A percentile compares a stretch with the other conserved stretches of the same genome.
Evolutionary conservation across 2,113 vertebrate species (phyloP).

Genomic region (Thinocorus orbignyianus): DNA sequence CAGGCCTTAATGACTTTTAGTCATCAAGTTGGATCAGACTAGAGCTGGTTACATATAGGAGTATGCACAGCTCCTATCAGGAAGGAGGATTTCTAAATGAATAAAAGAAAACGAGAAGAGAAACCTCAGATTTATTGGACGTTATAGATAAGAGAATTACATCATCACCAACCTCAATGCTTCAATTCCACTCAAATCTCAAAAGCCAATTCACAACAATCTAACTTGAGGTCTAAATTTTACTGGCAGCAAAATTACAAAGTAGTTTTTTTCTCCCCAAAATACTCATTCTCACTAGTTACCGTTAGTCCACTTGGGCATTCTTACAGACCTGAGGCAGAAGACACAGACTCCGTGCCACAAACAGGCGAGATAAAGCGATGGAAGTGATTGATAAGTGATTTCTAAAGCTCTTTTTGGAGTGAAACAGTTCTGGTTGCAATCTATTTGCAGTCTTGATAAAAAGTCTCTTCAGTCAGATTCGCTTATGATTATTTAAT

Average conservation of each 20-base stretch:
- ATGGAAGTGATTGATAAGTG: neutral
- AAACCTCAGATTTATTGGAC: neutral
- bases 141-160: neutral
- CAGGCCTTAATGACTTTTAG: neutral
- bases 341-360: neutral
- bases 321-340: neutral
- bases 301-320: neutral
- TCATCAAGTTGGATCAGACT: neutral
- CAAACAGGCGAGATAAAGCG: neutral
- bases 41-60: rapidly evolving
- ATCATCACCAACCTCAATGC: neutral
- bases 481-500: slow-evolving; percentile 20
- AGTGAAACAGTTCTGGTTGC: neutral
- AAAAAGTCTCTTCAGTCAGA: neutral
- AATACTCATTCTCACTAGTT: neutral
- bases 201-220: neutral
- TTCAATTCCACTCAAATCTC: neutral
- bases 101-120: neutral
- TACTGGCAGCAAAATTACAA: neutral
- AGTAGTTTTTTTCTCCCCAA: neutral
- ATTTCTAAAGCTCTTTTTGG: neutral
- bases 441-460: neutral
- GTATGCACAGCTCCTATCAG: neutral
- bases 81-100: neutral
- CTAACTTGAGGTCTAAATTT: neutral